Percentiles rank a stretch among this genome's conserved stretches.
These are phyloP conservation scores for Eulemur albifrons DNA, from an alignment of 2,797 vertebrate genomes.

Conservation along the genomic window DNA sequence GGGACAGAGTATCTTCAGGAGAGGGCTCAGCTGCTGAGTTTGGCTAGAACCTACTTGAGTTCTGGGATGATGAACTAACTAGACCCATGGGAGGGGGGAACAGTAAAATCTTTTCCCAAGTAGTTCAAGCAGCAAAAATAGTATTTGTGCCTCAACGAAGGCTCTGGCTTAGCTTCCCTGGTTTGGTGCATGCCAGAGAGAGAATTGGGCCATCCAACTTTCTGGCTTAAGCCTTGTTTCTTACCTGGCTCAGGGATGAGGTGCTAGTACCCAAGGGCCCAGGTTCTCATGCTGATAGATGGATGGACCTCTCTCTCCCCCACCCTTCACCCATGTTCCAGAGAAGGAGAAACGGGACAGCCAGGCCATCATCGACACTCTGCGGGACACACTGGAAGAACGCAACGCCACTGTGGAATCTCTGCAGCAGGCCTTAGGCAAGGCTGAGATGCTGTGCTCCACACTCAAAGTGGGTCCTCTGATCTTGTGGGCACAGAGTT, in stretches of 20 bases:
- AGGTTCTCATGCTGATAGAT: background rate
- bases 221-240: background rate
- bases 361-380: constrained; percentile 86
- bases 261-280: background rate
- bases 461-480: constrained; percentile 89
- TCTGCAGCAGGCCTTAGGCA: constrained; percentile 87
- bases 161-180: constrained; percentile 37
- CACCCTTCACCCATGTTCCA: constrained; percentile 69
- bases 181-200: constrained; percentile 60
- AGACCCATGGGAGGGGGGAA: constrained; percentile 45
- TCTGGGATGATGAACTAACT: background rate
- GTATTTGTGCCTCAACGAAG: constrained; percentile 70
- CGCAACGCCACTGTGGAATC: constrained; percentile 91
- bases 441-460: constrained; percentile 92
- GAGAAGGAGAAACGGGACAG: constrained; percentile 92
- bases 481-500: background rate
- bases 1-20: background rate
- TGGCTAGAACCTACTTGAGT: background rate
- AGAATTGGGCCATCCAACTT: background rate
- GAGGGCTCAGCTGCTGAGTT: background rate
- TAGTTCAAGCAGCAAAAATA: constrained; percentile 76
- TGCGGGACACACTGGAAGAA: constrained; percentile 90
- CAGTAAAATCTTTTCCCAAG: constrained; percentile 73
- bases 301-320: constrained; percentile 20
- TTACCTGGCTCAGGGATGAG: background rate